Base-by-base conservation (phyloP, 1,140 invertebrate species). In the Acromyrmex heyeri region DNA sequence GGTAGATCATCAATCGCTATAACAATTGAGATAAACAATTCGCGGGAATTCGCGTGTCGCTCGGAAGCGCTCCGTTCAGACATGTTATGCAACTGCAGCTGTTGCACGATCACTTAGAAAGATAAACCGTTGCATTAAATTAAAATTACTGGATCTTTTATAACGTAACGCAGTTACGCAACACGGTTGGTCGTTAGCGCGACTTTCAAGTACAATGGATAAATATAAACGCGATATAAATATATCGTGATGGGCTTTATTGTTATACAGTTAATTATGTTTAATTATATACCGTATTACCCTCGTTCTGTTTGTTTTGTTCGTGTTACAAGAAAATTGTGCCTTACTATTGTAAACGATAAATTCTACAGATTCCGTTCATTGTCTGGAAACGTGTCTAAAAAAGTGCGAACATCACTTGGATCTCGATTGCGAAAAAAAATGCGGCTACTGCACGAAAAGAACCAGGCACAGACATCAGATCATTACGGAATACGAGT, bases 401-500 rank as follows among this genome's bases (percentile, higher is more conserved):
- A 92, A 93, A 27, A 91, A 92, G 38, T 95, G 94, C 65, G 86
- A 87, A 7, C 48, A 64, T 30, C 27, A 85, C 87, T 7, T 62
- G 72, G 21, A 61, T 50, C 77, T 86, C 21, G 87, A 90, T 2
- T 92, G 92, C 34, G 64, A 86, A 0, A 34, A 77, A 8, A 78
- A 75, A 4, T 92, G 91, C 30, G 62, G 10, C 4, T 34, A 87
- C 5, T 92, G 91, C 30, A 27, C 57, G 5, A 85, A 27, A 24
- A 92, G 64, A 16, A 90, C 85, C 2, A 93, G 89, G 62, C 90
- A 91, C 10, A 90, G 69, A 0, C 85, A 88, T 30, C 91, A 92
- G 18, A 85, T 91, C 14, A 91, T 93, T 27, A 92, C 89, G 44
- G 88, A 93, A 55, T 93, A 93, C 10, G 91, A 92, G 18, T 82